Evolutionary conservation across 2,888 invertebrate genomes (phyloP).

Genomic region (Dorcus parallelipipedus): DNA sequence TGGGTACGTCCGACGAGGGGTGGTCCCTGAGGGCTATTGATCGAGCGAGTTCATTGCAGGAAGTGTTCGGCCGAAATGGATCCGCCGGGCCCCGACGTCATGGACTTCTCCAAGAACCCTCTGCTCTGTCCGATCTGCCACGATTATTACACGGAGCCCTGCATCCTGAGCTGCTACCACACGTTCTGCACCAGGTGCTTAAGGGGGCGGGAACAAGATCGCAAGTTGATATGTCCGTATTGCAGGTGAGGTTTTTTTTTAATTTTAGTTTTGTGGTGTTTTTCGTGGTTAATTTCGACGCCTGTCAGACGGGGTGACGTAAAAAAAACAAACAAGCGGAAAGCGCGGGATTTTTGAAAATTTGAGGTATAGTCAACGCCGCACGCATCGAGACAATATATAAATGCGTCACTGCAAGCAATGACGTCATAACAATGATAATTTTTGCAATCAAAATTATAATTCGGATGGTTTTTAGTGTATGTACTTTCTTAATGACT

Average conservation of each 20-base stretch:
- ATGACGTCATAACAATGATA: too few relatives aligned
- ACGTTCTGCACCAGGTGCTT: slow-evolving; percentile 68
- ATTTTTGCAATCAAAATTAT: too few relatives aligned
- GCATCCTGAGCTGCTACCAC: slow-evolving; percentile 66
- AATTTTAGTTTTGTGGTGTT: neutral
- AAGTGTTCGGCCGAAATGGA: slow-evolving; percentile 41
- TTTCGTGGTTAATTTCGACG: too few relatives aligned
- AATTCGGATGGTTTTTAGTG: too few relatives aligned
- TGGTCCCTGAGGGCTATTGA: neutral
- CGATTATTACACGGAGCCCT: slow-evolving; percentile 66
- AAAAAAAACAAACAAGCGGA: neutral
- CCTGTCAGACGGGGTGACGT: too few relatives aligned
- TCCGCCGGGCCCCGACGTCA: slow-evolving; percentile 40
- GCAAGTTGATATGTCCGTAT: slow-evolving; percentile 62
- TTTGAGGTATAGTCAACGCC: neutral
- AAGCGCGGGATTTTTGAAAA: neutral
- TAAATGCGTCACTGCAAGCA: too few relatives aligned
- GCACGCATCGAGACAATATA: neutral
- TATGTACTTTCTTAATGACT: too few relatives aligned
- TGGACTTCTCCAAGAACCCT: slow-evolving; percentile 55
- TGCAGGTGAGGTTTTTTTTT: slow-evolving; percentile 56
- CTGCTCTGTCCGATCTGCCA: slow-evolving; percentile 65
- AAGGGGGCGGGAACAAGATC: slow-evolving; percentile 59
- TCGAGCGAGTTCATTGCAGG: slow-evolving; percentile 14
- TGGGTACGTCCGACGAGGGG: slow-evolving; percentile 13